Percentiles rank a stretch among this genome's conserved stretches.
These are phyloP conservation scores for Apodemia mormo DNA, from an alignment of 2,888 invertebrate genomes.

Conservation along the genomic window DNA sequence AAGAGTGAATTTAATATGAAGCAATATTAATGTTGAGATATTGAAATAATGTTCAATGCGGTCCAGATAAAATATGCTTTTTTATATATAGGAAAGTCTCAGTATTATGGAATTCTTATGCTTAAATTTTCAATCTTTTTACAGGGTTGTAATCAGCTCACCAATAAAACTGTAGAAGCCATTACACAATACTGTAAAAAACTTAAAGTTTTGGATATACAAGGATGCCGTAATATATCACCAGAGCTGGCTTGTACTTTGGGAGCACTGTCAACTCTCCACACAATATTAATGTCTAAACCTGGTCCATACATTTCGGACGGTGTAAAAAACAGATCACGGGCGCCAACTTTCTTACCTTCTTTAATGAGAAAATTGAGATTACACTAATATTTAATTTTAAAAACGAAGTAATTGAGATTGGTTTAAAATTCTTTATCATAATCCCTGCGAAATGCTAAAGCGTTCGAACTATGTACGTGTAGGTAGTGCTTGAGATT, in stretches of 20 bases:
- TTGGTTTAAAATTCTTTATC: no score
- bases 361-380: conserved; percentile 66
- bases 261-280: conserved; percentile 61
- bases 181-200: conserved; percentile 74
- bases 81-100: no score
- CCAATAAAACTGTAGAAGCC: conserved; percentile 78
- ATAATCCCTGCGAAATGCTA: no score
- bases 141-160: conserved; percentile 83
- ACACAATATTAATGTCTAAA: conserved; percentile 72
- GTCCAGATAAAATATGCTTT: no score
- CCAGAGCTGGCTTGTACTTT: conserved; percentile 68
- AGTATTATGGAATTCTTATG: background rate
- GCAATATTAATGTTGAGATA: no score
- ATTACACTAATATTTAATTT: conserved; percentile 53
- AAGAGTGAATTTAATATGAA: no score
- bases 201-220: conserved; percentile 83
- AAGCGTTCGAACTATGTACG: no score
- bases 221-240: conserved; percentile 75
- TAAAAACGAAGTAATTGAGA: no score
- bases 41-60: no score
- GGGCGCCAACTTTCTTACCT: conserved; percentile 66
- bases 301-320: conserved; percentile 71
- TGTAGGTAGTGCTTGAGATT: no score
- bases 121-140: conserved; percentile 40
- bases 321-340: conserved; percentile 59